phyloP scores from a whole-genome alignment of 2,113 vertebrate genomes.

The Baryphthengus martii region DNA sequence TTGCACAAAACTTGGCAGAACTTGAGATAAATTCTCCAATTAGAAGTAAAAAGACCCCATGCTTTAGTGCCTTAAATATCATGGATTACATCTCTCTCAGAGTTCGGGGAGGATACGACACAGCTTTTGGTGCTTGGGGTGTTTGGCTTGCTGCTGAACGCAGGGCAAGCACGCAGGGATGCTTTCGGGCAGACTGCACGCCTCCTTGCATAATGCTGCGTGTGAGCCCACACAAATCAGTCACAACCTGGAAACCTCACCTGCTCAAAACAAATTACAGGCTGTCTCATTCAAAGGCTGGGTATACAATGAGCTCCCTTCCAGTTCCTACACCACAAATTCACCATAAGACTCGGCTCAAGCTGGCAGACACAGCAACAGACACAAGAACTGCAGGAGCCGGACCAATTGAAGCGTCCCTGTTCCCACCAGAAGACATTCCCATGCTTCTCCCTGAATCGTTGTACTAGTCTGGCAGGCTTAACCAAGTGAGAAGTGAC shows the following conservation, averaged over 20 bases:
- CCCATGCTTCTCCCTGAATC: background rate
- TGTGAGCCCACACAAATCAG: rapidly evolving
- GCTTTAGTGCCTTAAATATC: background rate
- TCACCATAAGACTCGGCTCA: background rate
- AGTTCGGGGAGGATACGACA: background rate
- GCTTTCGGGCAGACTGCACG: rapidly evolving
- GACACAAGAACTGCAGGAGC: background rate
- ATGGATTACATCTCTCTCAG: background rate
- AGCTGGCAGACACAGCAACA: background rate
- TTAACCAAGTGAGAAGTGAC: background rate
- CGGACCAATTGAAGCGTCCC: rapidly evolving
- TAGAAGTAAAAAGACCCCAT: too few relatives aligned
- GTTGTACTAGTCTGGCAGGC: background rate
- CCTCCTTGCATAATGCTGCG: background rate
- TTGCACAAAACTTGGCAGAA: background rate
- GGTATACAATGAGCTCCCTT: background rate
- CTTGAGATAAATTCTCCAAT: background rate
- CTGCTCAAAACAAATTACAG: background rate
- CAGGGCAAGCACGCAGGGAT: background rate
- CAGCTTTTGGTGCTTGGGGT: background rate
- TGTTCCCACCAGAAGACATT: background rate
- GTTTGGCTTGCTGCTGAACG: background rate
- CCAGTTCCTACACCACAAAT: background rate
- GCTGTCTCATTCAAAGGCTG: background rate
- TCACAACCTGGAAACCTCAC: background rate